These are phyloP conservation scores for Hystrix cristata DNA, from an alignment of 2,113 vertebrate species.

Conservation along the genomic window DNA sequence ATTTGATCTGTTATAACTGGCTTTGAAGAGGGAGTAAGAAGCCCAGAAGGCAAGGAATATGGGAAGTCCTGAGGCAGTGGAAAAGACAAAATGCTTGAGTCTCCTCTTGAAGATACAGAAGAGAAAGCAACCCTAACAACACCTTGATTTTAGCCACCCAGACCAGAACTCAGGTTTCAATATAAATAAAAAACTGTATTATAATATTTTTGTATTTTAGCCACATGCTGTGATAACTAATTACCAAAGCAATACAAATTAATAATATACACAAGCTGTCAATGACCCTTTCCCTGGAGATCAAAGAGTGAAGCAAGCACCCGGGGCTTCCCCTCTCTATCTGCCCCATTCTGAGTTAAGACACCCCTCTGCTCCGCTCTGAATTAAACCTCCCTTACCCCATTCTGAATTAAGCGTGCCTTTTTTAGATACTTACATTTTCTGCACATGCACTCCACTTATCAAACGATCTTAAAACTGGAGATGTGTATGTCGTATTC, in stretches of 20 bases:
- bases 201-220: not conserved
- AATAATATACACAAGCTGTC: not conserved
- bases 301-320: not conserved
- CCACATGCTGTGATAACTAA: not conserved
- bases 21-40: not conserved
- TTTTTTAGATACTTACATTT: not conserved
- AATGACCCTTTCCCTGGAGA: not conserved
- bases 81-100: not conserved
- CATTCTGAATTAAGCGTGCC: not conserved
- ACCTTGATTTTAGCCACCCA: not conserved
- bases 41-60: not conserved
- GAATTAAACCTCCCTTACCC: not conserved
- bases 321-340: not conserved
- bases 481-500: not conserved
- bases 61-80: fast-evolving
- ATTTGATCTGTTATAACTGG: not conserved
- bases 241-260: not conserved
- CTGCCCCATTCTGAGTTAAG: not conserved
- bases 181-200: not conserved
- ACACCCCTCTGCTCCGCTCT: not conserved
- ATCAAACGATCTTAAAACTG: not conserved
- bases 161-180: not conserved
- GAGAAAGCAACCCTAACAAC: not conserved
- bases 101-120: not conserved
- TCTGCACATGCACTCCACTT: not conserved